A percentile compares a stretch with the other conserved stretches of the same genome.
phyloP scores from a whole-genome alignment of 1,140 invertebrate species.

The Schlechtendalia chinensis region DNA sequence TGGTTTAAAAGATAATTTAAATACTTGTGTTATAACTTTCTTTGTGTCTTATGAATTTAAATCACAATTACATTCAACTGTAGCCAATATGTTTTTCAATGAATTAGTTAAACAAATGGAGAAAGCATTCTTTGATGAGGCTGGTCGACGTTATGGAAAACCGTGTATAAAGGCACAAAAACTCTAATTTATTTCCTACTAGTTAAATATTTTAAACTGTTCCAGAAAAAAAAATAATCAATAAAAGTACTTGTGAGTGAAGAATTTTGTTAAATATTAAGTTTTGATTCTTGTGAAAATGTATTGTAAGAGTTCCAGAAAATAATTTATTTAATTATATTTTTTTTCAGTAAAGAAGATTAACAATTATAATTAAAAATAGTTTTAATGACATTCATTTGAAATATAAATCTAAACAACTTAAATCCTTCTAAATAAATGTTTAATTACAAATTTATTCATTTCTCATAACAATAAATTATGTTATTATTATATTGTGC shows the following conservation, averaged over 20 bases:
- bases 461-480: too few relatives aligned
- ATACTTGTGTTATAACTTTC: slow-evolving; percentile 87
- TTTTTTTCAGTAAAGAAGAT: too few relatives aligned
- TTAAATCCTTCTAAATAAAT: too few relatives aligned
- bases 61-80: slow-evolving; percentile 78
- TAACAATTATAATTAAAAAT: too few relatives aligned
- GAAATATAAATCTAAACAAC: too few relatives aligned
- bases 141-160: slow-evolving; percentile 73
- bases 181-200: slow-evolving; percentile 41
- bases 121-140: slow-evolving; percentile 84
- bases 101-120: slow-evolving; percentile 95
- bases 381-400: too few relatives aligned
- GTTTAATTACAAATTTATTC: too few relatives aligned
- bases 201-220: not conserved
- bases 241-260: not conserved
- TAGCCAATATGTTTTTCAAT: slow-evolving; percentile 93
- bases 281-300: not conserved
- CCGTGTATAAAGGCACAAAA: slow-evolving; percentile 63
- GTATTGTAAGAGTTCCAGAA: not conserved
- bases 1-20: slow-evolving; percentile 75
- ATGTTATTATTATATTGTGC: too few relatives aligned
- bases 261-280: slow-evolving; percentile 2
- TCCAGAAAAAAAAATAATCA: not conserved
- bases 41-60: slow-evolving; percentile 87
- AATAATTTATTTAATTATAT: not conserved